phyloP scores from a whole-genome alignment of 2,888 invertebrate genomes.

The Polydrusus tereticollis region DNA sequence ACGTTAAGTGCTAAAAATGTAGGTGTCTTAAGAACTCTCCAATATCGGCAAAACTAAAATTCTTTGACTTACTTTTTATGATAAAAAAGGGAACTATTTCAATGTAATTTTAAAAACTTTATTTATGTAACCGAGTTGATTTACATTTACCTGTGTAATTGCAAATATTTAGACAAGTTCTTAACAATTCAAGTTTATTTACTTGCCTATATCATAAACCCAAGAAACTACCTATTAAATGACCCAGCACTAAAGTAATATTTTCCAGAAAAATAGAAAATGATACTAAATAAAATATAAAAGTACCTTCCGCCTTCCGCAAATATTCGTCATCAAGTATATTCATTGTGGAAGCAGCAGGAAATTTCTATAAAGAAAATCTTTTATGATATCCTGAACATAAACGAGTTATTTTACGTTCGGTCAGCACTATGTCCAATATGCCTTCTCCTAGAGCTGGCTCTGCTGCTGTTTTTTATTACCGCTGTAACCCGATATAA shows the following conservation, averaged over 20 bases:
- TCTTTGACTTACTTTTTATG: too few species aligned
- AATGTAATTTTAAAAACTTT: too few species aligned
- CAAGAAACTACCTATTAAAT: too few species aligned
- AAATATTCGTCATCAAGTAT: slow-evolving; percentile 29
- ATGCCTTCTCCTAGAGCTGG: slow-evolving; percentile 28
- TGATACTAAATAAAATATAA: slow-evolving; percentile 14
- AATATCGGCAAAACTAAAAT: too few species aligned
- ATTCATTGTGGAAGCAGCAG: slow-evolving; percentile 16
- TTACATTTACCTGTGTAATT: too few species aligned
- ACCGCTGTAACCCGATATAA: slow-evolving; percentile 19
- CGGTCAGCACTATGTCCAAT: slow-evolving; percentile 45
- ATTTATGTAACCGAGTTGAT: too few species aligned
- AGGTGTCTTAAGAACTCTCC: too few species aligned
- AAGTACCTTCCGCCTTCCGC: background rate
- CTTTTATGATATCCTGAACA: slow-evolving; percentile 41
- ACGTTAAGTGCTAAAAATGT: too few species aligned
- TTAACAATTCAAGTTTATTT: too few species aligned
- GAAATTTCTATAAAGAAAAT: slow-evolving; percentile 40
- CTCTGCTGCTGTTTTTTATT: slow-evolving; percentile 18
- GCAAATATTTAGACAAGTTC: too few species aligned
- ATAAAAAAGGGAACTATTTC: too few species aligned
- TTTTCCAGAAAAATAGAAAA: background rate
- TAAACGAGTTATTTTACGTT: slow-evolving; percentile 41
- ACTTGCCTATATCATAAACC: background rate
- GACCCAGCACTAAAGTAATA: background rate